Percentiles rank a stretch among this genome's conserved stretches.
phyloP scores from a whole-genome alignment of 2,888 invertebrate genomes.

The Pyrrhia umbra region DNA sequence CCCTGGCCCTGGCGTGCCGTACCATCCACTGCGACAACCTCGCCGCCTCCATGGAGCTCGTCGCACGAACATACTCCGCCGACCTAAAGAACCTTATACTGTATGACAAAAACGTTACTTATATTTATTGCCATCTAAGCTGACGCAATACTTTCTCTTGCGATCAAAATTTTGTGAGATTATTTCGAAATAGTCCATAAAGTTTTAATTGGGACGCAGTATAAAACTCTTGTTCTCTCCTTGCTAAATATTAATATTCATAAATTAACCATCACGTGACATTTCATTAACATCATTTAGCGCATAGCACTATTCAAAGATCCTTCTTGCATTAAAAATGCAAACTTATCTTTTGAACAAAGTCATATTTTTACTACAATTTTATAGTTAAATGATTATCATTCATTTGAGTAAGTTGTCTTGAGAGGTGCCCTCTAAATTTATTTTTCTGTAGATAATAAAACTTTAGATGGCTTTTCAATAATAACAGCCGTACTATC shows the following conservation, averaged over 20 bases:
- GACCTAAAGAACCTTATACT: conserved; percentile 98
- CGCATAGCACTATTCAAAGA: background rate
- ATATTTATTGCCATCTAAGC: conserved; percentile 12
- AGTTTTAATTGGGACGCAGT: background rate
- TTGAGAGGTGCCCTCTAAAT: no score
- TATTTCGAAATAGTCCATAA: conserved; percentile 14
- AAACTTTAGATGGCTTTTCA: no score
- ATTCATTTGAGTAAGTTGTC: no score
- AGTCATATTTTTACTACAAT: no score
- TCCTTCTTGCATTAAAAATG: no score
- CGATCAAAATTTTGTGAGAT: conserved; percentile 8
- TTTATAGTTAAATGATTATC: no score
- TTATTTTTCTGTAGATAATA: no score
- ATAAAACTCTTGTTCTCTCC: background rate
- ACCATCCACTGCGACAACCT: conserved; percentile 97
- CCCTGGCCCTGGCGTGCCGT: conserved; percentile 98
- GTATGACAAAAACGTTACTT: conserved; percentile 87
- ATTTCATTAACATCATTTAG: conserved; percentile 6
- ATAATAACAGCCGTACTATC: no score
- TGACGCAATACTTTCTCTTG: conserved; percentile 1
- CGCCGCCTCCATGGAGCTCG: conserved; percentile 96
- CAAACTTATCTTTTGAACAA: no score
- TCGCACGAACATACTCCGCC: conserved; percentile 96
- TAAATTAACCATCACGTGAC: conserved; percentile 1
- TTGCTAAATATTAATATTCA: background rate